phyloP scores from a whole-genome alignment of 2,888 invertebrate species.

The Stenotaenia linearis region DNA sequence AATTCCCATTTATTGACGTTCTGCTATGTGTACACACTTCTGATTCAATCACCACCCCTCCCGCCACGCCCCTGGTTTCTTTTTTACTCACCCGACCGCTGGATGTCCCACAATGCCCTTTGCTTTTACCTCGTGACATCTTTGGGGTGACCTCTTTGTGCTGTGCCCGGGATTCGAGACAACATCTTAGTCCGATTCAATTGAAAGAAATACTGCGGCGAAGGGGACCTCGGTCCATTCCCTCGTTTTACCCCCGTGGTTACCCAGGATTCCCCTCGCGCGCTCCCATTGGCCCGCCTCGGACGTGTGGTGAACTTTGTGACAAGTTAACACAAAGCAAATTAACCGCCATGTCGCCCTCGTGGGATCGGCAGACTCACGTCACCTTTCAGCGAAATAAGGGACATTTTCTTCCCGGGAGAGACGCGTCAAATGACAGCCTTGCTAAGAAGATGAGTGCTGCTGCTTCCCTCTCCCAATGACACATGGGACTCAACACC shows the following conservation, averaged over 20 bases:
- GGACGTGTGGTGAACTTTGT: neutral
- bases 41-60: neutral
- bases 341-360: conserved; percentile 21
- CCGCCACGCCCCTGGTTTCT: neutral
- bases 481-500: neutral
- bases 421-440: neutral
- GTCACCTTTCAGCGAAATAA: conserved; percentile 11
- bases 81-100: neutral
- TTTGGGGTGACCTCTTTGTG: conserved; percentile 1
- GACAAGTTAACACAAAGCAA: conserved; percentile 26
- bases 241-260: neutral
- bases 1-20: conserved; percentile 16
- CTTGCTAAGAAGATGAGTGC: neutral
- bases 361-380: conserved; percentile 12
- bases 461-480: neutral
- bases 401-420: conserved; percentile 2
- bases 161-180: neutral
- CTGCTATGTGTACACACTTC: neutral
- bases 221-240: neutral
- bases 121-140: neutral
- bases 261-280: conserved; percentile 1
- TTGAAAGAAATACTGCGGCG: neutral
- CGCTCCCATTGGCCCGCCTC: neutral
- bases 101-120: neutral
- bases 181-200: conserved; percentile 2